phyloP scores from a whole-genome alignment of 2,888 invertebrate species.

The Leucophenga maculata region DNA sequence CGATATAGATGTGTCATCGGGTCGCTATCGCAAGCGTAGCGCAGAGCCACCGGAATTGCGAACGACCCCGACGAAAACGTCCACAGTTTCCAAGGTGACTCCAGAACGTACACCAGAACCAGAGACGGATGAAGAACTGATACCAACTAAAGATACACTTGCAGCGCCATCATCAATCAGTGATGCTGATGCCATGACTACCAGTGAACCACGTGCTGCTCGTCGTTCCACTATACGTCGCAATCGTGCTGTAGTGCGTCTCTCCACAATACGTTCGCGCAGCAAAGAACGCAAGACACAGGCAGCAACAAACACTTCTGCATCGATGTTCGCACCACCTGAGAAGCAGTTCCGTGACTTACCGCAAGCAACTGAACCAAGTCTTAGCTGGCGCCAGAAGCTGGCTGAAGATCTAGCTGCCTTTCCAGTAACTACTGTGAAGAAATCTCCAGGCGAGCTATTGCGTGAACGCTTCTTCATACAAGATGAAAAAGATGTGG shows the following conservation, averaged over 20 bases:
- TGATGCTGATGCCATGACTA: slow-evolving; percentile 45
- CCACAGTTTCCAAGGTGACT: slow-evolving; percentile 29
- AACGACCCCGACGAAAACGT: slow-evolving; percentile 25
- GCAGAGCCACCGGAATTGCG: slow-evolving; percentile 29
- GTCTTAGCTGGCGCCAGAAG: slow-evolving; percentile 77
- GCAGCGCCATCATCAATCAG: neutral
- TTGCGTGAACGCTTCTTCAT: slow-evolving; percentile 78
- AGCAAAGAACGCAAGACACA: slow-evolving; percentile 55
- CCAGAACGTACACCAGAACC: slow-evolving; percentile 33
- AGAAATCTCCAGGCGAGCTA: slow-evolving; percentile 81
- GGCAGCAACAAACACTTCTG: slow-evolving; percentile 10
- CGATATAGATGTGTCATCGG: slow-evolving; percentile 86
- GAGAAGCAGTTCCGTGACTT: slow-evolving; percentile 54
- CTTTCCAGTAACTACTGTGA: slow-evolving; percentile 62
- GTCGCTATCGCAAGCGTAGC: slow-evolving; percentile 73
- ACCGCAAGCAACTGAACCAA: slow-evolving; percentile 71
- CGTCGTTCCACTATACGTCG: slow-evolving; percentile 79
- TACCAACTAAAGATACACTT: slow-evolving; percentile 45
- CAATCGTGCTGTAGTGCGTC: slow-evolving; percentile 82
- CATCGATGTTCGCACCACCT: slow-evolving; percentile 17
- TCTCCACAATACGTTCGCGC: slow-evolving; percentile 77
- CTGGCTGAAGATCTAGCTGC: slow-evolving; percentile 75
- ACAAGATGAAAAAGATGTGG: slow-evolving; percentile 73
- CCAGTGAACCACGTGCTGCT: slow-evolving; percentile 68
- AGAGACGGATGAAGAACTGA: slow-evolving; percentile 23